Evolutionary conservation across 2,113 vertebrate genomes (phyloP), one percentile per base, ranked within the genome.

Genomic region (Grammomys dolichurus): DNA sequence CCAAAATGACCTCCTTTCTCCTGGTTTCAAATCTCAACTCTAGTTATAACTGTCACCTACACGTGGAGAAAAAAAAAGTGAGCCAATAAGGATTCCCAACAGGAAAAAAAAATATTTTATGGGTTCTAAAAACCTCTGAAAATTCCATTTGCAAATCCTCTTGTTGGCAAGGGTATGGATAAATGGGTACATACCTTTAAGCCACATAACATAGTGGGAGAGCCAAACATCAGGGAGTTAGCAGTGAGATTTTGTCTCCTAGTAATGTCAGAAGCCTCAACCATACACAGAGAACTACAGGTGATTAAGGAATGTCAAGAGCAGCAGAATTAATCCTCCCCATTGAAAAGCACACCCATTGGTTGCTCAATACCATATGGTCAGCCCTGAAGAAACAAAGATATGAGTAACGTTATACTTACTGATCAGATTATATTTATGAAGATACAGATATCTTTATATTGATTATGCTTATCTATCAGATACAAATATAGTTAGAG

Each of bases 21-120:
- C 20, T 87, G 14, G 19, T 36, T 95, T 96, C 14, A 93, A 69
- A 73, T 94, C n/a, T 85, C 26, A 90, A 46, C 7, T 95, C 85
- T 75, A 56, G 1, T 40, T 56, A 60, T 22, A 77, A 14, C 40
- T 76, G 40, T 75, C 17, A 94, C 17, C 5, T 20, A 8, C 13
- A 77, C 28, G 24, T 4, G 9, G 12, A 19, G 28, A 51, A 54
- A 3, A 9, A 2, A 3, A 9, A 2, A 28, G 63, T 65, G 63
- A 65, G 28, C 87, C 88, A 92, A 72, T 80, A 88, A 72, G n/a
- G 54, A 96, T 63, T 89, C 81, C 24, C 65, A 56, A 16, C 67
- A 91, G 19, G 87, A 95, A 56, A 70, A 70, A 26, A 43, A 80
- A 77, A 72, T 87, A 51, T 88, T 82, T 12, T 88, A 46, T 76